These are phyloP conservation scores for Eonycteris spelaea DNA, from an alignment of 2,113 vertebrate species.

Conservation along the genomic window DNA sequence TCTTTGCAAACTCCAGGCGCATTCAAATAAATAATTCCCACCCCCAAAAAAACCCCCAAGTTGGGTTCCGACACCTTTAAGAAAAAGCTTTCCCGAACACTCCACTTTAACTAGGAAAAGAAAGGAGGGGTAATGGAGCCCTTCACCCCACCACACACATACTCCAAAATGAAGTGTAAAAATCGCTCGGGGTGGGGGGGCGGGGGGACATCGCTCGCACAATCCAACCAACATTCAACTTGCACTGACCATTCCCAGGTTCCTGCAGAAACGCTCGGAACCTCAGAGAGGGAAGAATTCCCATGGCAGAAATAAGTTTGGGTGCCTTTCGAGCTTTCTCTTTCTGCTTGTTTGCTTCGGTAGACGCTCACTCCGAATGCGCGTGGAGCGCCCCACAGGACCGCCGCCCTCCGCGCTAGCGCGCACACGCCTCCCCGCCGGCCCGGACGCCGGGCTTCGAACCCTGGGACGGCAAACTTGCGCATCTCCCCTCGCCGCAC, in stretches of 20 bases:
- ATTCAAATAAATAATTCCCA: slow-evolving; percentile 61
- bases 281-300: background rate
- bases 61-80: slow-evolving; percentile 23
- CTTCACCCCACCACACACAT: background rate
- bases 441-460: slow-evolving; percentile 16
- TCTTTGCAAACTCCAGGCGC: slow-evolving; percentile 68
- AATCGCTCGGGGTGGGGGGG: background rate
- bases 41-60: background rate
- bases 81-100: background rate
- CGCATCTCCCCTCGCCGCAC: background rate
- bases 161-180: slow-evolving; percentile 30
- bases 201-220: background rate
- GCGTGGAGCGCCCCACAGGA: slow-evolving; percentile 27
- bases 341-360: background rate
- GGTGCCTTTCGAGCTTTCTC: background rate
- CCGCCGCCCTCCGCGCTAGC: slow-evolving; percentile 15
- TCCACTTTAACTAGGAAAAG: background rate
- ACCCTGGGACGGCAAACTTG: slow-evolving; percentile 56
- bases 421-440: slow-evolving; percentile 63
- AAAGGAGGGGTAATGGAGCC: background rate
- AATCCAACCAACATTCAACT: slow-evolving; percentile 27
- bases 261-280: slow-evolving; percentile 30
- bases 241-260: slow-evolving; percentile 1
- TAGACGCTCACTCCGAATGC: background rate
- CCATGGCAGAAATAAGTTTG: slow-evolving; percentile 67